Base-by-base conservation (phyloP, 1,140 invertebrate species). In the Drosophila grimshawi region DNA sequence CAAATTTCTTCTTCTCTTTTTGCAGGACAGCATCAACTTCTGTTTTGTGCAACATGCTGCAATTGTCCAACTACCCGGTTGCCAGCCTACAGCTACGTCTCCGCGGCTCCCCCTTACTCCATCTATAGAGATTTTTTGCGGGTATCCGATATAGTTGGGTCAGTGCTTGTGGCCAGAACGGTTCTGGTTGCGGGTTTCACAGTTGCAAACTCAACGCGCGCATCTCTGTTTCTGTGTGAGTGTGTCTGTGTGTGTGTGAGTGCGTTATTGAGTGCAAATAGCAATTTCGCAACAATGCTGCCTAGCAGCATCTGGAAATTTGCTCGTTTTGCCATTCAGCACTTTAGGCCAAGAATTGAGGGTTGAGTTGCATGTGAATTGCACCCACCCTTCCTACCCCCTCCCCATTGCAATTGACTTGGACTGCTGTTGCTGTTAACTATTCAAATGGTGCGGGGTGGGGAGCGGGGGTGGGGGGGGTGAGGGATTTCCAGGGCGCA, bases 91-190 rank as follows among this genome's bases (percentile, higher is more conserved):
- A 67, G 3, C 11, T 73, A 5, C 7, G 2, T 41, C 51, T 19
- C n/a, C 5, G 4, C 45, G 5, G 6, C 7, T 29, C 11, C 6
- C 3, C 29, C 19, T 0, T 49, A 53, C 68, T 55, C 10, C 35
- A 57, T 65, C 72, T 78, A 70, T 64, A 80, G 59, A 4, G 39
- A 90, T 91, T 91, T 91, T 91, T 91, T 88, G 90, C 79, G 90
- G 90, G 82, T 89, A 90, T 92, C 90, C 90, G 83, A 92, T 92
- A 92, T 92, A 92, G 90, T 92, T 92, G 90, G 90, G 90, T 92
- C 90, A 92, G 86, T 80, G 90, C 90, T 92, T 92, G 90, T 92
- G 90, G 90, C 90, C 90, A 90, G 90, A 92, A 90, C 85, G 90
- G 90, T 92, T 92, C 90, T 92, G 90, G 83, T 91, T 90, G 86